Evolutionary conservation across 1,140 invertebrate species (phyloP).

Genomic region (Drosophila ogumai): DNA sequence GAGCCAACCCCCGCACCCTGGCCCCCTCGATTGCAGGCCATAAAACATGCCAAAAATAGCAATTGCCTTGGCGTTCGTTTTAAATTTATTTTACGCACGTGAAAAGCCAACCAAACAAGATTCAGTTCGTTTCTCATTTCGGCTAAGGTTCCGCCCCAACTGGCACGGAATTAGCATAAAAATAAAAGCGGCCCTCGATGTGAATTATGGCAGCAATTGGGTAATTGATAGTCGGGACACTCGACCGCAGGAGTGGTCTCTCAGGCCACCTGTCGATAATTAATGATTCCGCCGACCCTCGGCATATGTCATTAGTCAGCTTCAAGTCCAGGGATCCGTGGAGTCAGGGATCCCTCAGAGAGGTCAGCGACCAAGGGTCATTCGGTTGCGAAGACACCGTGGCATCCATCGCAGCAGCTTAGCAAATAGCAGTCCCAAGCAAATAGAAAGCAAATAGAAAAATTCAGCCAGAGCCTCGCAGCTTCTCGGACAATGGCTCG

Average conservation of each 20-base stretch:
- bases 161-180: conserved; percentile 64
- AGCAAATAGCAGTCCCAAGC: conserved; percentile 57
- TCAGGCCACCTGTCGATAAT: conserved; percentile 62
- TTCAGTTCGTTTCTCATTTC: not conserved
- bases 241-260: conserved; percentile 2
- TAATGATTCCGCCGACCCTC: conserved; percentile 51
- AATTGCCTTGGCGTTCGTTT: conserved; percentile 47
- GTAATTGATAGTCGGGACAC: conserved; percentile 40
- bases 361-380: conserved; percentile 46
- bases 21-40: conserved; percentile 13
- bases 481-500: conserved; percentile 30
- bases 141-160: conserved; percentile 5
- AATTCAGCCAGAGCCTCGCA: conserved; percentile 4
- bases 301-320: conserved; percentile 69
- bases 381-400: not conserved
- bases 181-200: conserved; percentile 32
- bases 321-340: conserved; percentile 13
- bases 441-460: conserved; percentile 55
- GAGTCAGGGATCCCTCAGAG: conserved; percentile 6
- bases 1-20: not conserved
- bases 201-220: conserved; percentile 52
- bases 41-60: conserved; percentile 82
- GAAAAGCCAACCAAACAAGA: conserved; percentile 50
- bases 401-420: conserved; percentile 37
- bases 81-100: conserved; percentile 79